A percentile compares a stretch with the other conserved stretches of the same genome.
These are phyloP conservation scores for Apamea anceps DNA, from an alignment of 2,888 invertebrate genomes.

Conservation along the genomic window DNA sequence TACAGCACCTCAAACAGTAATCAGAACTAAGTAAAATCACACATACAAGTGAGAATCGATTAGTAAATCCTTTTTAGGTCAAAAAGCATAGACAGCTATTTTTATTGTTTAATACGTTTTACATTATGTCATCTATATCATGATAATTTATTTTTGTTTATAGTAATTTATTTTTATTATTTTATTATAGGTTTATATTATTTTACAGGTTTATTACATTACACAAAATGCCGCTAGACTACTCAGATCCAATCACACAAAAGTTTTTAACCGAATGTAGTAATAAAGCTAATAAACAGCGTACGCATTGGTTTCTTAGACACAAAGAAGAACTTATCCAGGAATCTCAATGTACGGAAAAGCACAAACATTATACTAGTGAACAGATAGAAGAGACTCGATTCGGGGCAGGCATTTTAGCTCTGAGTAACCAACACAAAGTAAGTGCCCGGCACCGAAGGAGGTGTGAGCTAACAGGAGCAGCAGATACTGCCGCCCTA, in stretches of 20 bases:
- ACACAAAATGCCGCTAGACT: conserved; percentile 42
- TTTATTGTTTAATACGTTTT: background rate
- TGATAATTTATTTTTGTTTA: background rate
- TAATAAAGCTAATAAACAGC: conserved; percentile 17
- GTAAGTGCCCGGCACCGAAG: conserved; percentile 8
- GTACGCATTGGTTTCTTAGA: conserved; percentile 32
- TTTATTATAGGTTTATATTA: background rate
- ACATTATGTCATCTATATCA: background rate
- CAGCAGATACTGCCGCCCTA: background rate
- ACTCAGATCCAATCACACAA: conserved; percentile 12
- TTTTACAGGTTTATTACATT: conserved; percentile 6
- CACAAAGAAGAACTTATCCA: conserved; percentile 29
- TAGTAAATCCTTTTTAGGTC: background rate
- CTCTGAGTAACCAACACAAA: conserved; percentile 16
- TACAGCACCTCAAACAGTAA: background rate
- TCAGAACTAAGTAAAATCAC: background rate
- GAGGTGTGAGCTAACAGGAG: background rate
- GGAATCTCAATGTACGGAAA: conserved; percentile 1
- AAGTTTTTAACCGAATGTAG: conserved; percentile 22
- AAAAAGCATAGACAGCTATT: background rate
- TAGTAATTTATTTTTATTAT: background rate
- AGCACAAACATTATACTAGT: conserved; percentile 24
- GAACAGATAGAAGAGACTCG: conserved; percentile 18
- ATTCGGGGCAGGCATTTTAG: background rate
- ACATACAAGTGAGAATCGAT: background rate